These are phyloP conservation scores for Mus musculus DNA, from an alignment of 2,113 vertebrate species.

Conservation along the genomic window GRCm39 chr13:55199501-55200000, in stretches of 20 bases:
- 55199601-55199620: background rate
- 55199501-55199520: background rate
- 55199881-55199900: conserved; percentile 50
- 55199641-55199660: background rate
- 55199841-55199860: conserved; percentile 18
- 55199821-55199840: conserved; percentile 26
- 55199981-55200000: conserved; percentile 43
- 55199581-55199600: background rate
- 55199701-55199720: background rate
- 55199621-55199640: background rate
- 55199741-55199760: background rate
- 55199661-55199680: background rate
- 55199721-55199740: conserved; percentile 20
- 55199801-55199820: conserved; percentile 31
- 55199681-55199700: conserved; percentile 6
- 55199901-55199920: conserved; percentile 29
- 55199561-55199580: background rate
- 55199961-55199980: conserved; percentile 52
- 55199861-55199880: conserved; percentile 16
- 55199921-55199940: conserved; percentile 56
- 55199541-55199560: background rate
- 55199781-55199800: conserved; percentile 49
- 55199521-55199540: background rate
- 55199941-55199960: background rate
- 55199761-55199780: conserved; percentile 34